Conservation (phyloP, 2,113 vertebrate genomes). For the Anhinga anhinga region DNA sequence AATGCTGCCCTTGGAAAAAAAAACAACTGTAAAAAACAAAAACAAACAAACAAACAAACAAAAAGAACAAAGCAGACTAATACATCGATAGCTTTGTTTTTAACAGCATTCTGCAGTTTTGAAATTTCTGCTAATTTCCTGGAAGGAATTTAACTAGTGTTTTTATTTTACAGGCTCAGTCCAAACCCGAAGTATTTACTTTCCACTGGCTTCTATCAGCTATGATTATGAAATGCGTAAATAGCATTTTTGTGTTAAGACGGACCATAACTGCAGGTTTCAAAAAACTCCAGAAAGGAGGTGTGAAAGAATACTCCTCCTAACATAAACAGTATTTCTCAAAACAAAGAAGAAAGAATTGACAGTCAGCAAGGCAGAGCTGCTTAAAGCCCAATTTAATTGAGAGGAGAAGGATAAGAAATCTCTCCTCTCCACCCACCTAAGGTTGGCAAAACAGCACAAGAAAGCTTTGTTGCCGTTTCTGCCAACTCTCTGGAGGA, state of each 20-base stretch:
- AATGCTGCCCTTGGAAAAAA: neutral
- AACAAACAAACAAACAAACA: too few relatives aligned
- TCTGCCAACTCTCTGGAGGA: neutral
- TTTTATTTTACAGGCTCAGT: neutral
- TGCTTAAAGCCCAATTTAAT: neutral
- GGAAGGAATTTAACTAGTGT: neutral
- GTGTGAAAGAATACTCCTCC: neutral
- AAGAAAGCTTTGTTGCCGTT: neutral
- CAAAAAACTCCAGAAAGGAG: neutral
- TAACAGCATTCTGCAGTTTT: neutral
- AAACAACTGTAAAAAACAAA: too few relatives aligned
- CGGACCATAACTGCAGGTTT: neutral
- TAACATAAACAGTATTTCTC: neutral
- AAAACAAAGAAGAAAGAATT: neutral
- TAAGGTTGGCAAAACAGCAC: neutral
- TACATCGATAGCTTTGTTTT: neutral
- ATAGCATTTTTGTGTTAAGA: neutral
- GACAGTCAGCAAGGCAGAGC: neutral
- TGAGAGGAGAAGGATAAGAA: neutral
- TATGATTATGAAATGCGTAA: neutral
- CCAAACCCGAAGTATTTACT: neutral
- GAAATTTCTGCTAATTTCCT: slow-evolving; percentile 9
- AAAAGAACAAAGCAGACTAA: neutral
- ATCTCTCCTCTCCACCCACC: neutral
- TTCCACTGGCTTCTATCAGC: neutral